Evolutionary conservation across 1,140 invertebrate genomes (phyloP).

Genomic region (Psix sp.): DNA sequence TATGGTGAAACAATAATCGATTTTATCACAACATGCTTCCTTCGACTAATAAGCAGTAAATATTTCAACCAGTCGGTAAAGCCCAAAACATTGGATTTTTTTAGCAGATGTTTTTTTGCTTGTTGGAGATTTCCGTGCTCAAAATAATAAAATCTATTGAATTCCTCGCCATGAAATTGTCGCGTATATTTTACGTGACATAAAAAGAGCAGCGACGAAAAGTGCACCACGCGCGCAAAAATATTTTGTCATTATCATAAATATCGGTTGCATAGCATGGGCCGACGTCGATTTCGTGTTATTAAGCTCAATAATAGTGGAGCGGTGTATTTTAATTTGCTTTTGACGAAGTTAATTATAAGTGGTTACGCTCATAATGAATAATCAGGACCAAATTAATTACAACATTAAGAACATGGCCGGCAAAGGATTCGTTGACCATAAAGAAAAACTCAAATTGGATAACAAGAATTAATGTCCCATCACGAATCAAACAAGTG

Average conservation of each 20-base stretch:
- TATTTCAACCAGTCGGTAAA: no score
- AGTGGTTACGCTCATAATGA: constrained; percentile 14
- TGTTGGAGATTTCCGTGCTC: background rate
- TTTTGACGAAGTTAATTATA: constrained; percentile 30
- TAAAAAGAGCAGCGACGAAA: constrained; percentile 10
- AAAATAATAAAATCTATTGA: constrained; percentile 8
- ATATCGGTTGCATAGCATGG: constrained; percentile 15
- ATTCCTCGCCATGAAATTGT: constrained; percentile 8
- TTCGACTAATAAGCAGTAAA: no score
- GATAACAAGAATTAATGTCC: no score
- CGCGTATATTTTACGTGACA: constrained; percentile 3
- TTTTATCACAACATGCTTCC: constrained; percentile 7
- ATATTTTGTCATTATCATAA: constrained; percentile 37
- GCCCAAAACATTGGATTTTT: no score
- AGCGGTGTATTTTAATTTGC: constrained; percentile 16
- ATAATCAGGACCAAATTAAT: constrained; percentile 14
- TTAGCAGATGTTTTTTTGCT: background rate
- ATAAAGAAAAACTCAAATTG: no score
- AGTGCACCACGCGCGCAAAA: constrained; percentile 10
- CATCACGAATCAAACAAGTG: no score
- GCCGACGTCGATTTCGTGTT: constrained; percentile 10
- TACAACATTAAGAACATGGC: no score
- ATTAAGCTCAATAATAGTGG: constrained; percentile 29
- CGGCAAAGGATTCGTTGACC: no score
- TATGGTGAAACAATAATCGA: constrained; percentile 27